Evolutionary conservation across 2,888 invertebrate species (phyloP), one percentile per base, ranked within the genome.

Genomic region (Meliscaeva auricollis): DNA sequence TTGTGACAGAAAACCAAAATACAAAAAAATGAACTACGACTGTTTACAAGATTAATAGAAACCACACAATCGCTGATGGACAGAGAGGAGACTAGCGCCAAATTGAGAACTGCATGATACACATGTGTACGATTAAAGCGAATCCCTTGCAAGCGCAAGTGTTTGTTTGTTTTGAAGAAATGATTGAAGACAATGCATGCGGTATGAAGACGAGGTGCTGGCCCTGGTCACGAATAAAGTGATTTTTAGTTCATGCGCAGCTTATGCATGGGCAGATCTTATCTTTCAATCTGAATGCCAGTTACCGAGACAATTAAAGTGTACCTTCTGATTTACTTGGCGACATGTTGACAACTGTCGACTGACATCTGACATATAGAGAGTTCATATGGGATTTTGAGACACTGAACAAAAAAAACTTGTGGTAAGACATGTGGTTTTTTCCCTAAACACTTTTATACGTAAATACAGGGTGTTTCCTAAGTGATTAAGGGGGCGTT

Each of bases 251-350:
- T 26, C 52, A 54, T 48, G 52, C 46, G 38, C 44, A 54, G 7
- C 13, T 26, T 48, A 50, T 44, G 54, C 50, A 41, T 17, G 41
- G 15, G n/a, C 8, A 15, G 35, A 60, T 73, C 72, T 46, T 74
- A 48, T 74, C 68, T 30, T 64, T 35, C 68, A 75, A 75, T 64
- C 64, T 68, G 15, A 38, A 41, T 30, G 69, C 54, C 44, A 17
- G 60, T 73, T 62, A 60, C 50, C 13, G 26, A 66, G 66, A 72
- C 75, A 82, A 72, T 82, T 83, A 83, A 50, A 32, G 73, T 62
- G 52, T 20, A 30, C 38, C 20, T 26, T 38, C 4, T 68, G 52
- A 62, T 76, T 52, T 62, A 54, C 50, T 22, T 3, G 38, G 11
- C 22, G 50, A 41, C 68, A 68, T 69, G 73, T 83, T 73, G 77